Evolutionary conservation across 2,113 vertebrate genomes (phyloP), one percentile per base, ranked within the genome.

Genomic region (Chrysochloris asiatica): DNA sequence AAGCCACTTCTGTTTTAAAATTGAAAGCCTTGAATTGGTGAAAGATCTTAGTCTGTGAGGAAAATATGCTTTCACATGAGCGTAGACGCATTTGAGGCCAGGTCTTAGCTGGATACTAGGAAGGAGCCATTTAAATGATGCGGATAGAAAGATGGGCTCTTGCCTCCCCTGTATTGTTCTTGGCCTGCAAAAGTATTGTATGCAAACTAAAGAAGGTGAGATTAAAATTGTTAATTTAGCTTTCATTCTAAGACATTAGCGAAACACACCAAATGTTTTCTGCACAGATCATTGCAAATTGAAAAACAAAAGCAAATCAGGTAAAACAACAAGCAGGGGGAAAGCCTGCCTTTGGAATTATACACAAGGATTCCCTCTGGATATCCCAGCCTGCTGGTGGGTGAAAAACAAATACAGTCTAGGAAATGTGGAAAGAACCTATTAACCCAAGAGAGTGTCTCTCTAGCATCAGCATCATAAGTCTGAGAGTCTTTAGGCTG

Each of bases 201-300:
- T 90, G 30, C 83, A 84, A 93, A 75, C 38, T 65, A 90, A 88
- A 52, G 33, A 48, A 83, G 56, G 77, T 79, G 81, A 89, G 26
- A 79, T 30, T 43, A 54, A 86, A 87, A 86, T 63, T 45, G 82
- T 83, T 94, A 56, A 86, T 93, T 95, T 65, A 54, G 26, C 54
- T 89, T 90, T 59, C 50, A 95, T 83, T 91, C 48, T 82, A 94
- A 87, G 48, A 91, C 48, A 92, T 89, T 95, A 89, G 78, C 48
- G 87, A 85, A 84, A 84, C 10, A 79, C 30, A 65, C 7, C 67
- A 92, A 94, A 22, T 82, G 50, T 94, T 93, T 93, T 87, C 81
- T 91, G 81, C 50, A 75, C 75, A 91, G 48, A 88, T 33, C 94
- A 63, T 65, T 93, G 36, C 72, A 95, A 94, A 93, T 65, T 67